Percentiles rank a stretch among this genome's conserved stretches.
Conservation (phyloP, 2,797 vertebrate species). For the Spheniscus humboldti region DNA sequence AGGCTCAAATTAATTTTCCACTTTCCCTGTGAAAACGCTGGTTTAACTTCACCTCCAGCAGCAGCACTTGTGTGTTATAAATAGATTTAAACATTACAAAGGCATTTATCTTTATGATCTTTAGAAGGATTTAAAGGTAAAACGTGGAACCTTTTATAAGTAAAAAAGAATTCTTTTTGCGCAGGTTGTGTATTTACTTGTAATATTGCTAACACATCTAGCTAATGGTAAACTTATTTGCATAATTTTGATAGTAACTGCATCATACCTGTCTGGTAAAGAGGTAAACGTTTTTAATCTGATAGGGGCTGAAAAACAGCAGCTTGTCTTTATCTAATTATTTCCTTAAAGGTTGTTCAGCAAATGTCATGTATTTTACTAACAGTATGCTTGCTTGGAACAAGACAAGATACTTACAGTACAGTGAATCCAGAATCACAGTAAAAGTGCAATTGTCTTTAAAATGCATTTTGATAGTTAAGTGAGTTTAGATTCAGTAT, state of each 20-base stretch:
- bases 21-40: background rate
- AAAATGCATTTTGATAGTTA: conserved; percentile 29
- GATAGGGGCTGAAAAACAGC: conserved; percentile 24
- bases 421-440: conserved; percentile 24
- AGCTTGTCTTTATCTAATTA: conserved; percentile 52
- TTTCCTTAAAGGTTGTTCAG: conserved; percentile 51
- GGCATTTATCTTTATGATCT: conserved; percentile 15
- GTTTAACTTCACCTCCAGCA: background rate
- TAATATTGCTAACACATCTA: background rate
- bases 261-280: conserved; percentile 17
- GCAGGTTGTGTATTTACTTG: background rate
- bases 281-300: conserved; percentile 56
- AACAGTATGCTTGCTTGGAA: conserved; percentile 26
- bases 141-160: background rate
- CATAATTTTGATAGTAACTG: conserved; percentile 16
- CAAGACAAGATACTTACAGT: conserved; percentile 17
- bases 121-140: conserved; percentile 27
- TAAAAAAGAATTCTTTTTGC: background rate
- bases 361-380: conserved; percentile 52
- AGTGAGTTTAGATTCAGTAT: background rate
- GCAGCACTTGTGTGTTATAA: background rate
- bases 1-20: background rate
- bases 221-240: conserved; percentile 7
- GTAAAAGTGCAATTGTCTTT: conserved; percentile 13
- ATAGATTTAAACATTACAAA: background rate